Conservation (phyloP, 2,888 invertebrate species). For the Erebia palarica region DNA sequence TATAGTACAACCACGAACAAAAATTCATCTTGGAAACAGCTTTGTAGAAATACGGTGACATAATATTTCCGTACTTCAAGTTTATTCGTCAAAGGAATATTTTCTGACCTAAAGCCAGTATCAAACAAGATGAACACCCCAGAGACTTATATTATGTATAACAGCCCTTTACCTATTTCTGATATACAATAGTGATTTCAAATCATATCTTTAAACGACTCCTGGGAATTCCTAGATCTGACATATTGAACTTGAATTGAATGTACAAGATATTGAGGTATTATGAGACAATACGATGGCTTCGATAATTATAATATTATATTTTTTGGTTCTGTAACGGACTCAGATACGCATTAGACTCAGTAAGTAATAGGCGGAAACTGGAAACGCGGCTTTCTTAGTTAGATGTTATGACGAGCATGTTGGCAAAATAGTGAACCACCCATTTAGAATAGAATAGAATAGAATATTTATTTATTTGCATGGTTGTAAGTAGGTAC, state of each 20-base stretch:
- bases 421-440: too few species aligned
- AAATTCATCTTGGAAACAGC: too few species aligned
- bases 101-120: constrained; percentile 1
- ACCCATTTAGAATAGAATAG: too few species aligned
- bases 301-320: not conserved
- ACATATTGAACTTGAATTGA: constrained; percentile 20
- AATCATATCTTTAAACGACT: constrained; percentile 28
- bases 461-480: too few species aligned
- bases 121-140: constrained; percentile 13
- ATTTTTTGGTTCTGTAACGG: not conserved
- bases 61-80: constrained; percentile 17
- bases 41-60: not conserved
- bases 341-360: too few species aligned
- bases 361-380: too few species aligned
- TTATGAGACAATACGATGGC: constrained; percentile 9
- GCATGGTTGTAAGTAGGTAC: too few species aligned
- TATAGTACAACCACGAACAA: too few species aligned
- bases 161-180: not conserved
- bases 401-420: too few species aligned
- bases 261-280: constrained; percentile 22
- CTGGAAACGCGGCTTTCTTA: too few species aligned
- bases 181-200: constrained; percentile 20
- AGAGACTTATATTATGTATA: constrained; percentile 1
- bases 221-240: constrained; percentile 17
- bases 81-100: constrained; percentile 16